These are phyloP conservation scores for Acrobasis consociella DNA, from an alignment of 2,888 invertebrate species.

Conservation along the genomic window DNA sequence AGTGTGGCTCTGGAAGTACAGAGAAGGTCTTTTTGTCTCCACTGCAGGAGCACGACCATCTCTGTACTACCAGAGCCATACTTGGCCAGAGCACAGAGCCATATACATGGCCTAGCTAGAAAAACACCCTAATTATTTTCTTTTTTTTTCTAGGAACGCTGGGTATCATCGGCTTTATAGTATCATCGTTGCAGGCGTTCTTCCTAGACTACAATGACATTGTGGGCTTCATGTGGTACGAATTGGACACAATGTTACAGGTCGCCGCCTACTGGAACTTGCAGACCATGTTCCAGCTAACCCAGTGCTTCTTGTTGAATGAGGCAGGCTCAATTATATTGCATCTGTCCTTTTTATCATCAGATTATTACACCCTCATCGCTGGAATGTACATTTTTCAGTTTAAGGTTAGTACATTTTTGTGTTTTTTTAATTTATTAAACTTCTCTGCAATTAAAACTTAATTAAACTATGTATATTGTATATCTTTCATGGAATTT, in stretches of 20 bases:
- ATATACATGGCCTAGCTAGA: no score
- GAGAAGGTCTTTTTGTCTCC: no score
- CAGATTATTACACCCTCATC: slow-evolving; percentile 93
- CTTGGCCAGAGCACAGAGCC: no score
- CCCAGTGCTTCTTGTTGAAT: slow-evolving; percentile 88
- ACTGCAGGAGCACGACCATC: no score
- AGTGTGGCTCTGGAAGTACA: no score
- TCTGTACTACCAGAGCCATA: no score
- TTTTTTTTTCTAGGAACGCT: slow-evolving; percentile 81
- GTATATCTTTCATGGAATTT: no score
- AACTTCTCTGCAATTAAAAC: no score
- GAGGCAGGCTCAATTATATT: slow-evolving; percentile 91
- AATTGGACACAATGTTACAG: slow-evolving; percentile 84
- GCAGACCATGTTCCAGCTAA: slow-evolving; percentile 89
- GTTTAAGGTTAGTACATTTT: slow-evolving; percentile 84
- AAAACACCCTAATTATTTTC: no score
- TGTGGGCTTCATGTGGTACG: slow-evolving; percentile 86
- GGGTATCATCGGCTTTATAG: slow-evolving; percentile 90
- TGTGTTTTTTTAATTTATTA: no score
- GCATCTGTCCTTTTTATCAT: slow-evolving; percentile 91
- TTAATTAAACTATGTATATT: no score
- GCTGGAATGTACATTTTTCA: slow-evolving; percentile 91
- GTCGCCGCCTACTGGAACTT: slow-evolving; percentile 85
- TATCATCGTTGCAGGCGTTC: slow-evolving; percentile 91
- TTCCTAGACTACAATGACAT: slow-evolving; percentile 88